Conservation (phyloP, 1,140 invertebrate species). For the Diabrotica undecimpunctata region DNA sequence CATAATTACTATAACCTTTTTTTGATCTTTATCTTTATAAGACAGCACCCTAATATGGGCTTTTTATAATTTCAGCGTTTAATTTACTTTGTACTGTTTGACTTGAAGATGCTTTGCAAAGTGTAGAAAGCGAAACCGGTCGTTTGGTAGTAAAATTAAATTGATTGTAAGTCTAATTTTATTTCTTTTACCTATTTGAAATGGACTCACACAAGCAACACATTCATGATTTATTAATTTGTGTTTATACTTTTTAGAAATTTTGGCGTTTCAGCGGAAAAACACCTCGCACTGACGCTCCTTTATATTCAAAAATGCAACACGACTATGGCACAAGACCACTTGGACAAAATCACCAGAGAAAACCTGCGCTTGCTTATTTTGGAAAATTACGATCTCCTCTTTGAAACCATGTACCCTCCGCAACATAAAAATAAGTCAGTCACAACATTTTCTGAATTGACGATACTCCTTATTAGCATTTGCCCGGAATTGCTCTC, state of each 20-base stretch:
- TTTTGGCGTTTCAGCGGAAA: slow-evolving; percentile 42
- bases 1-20: too few relatives aligned
- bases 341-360: slow-evolving; percentile 48
- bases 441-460: slow-evolving; percentile 54
- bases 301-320: slow-evolving; percentile 56
- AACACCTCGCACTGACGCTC: slow-evolving; percentile 50
- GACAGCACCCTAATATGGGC: too few relatives aligned
- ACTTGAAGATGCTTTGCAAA: too few relatives aligned
- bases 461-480: slow-evolving; percentile 53
- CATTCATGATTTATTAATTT: too few relatives aligned
- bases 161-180: too few relatives aligned
- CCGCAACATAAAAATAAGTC: slow-evolving; percentile 43
- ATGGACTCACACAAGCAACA: too few relatives aligned
- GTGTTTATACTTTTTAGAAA: slow-evolving; percentile 15
- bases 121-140: too few relatives aligned
- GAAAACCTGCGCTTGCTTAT: slow-evolving; percentile 45
- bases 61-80: too few relatives aligned
- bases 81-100: too few relatives aligned
- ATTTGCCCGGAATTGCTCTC: slow-evolving; percentile 50
- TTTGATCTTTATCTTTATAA: too few relatives aligned
- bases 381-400: slow-evolving; percentile 51
- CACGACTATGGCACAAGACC: slow-evolving; percentile 48
- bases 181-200: too few relatives aligned
- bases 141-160: too few relatives aligned
- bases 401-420: slow-evolving; percentile 50